phyloP scores from a whole-genome alignment of 2,113 vertebrate species.

The Anoplopoma fimbria region DNA sequence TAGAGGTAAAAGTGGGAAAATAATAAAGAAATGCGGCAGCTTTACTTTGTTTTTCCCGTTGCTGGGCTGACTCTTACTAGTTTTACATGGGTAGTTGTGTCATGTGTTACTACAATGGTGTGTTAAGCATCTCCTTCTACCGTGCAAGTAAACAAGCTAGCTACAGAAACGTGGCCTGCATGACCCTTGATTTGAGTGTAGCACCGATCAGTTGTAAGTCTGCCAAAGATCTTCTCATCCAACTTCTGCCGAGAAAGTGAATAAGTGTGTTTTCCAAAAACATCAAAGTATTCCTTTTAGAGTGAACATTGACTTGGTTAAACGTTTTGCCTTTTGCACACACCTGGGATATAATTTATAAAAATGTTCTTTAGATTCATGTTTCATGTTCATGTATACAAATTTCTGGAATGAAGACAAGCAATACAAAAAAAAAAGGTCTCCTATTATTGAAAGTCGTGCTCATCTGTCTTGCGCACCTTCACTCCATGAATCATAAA shows the following conservation, averaged over 20 bases:
- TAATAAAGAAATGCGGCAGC: neutral
- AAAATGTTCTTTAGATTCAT: neutral
- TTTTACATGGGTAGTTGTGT: neutral
- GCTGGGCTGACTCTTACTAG: neutral
- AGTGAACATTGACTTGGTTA: neutral
- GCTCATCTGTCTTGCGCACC: neutral
- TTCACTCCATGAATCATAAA: neutral
- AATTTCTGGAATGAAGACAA: constrained; percentile 16
- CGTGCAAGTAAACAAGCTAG: neutral
- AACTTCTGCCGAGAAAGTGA: neutral
- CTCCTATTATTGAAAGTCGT: neutral
- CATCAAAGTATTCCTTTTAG: neutral
- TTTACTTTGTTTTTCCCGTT: neutral
- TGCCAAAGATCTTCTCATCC: neutral
- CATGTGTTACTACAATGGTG: neutral
- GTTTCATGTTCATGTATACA: constrained; percentile 18
- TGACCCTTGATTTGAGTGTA: neutral
- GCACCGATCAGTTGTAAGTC: neutral
- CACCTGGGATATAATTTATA: neutral
- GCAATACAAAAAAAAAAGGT: constrained; percentile 3
- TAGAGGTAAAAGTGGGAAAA: neutral
- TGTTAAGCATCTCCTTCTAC: neutral
- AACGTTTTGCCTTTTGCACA: neutral
- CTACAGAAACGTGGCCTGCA: neutral
- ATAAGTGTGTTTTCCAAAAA: neutral